Conservation (phyloP, 2,797 vertebrate species). For the Semaprochilodus insignis region DNA sequence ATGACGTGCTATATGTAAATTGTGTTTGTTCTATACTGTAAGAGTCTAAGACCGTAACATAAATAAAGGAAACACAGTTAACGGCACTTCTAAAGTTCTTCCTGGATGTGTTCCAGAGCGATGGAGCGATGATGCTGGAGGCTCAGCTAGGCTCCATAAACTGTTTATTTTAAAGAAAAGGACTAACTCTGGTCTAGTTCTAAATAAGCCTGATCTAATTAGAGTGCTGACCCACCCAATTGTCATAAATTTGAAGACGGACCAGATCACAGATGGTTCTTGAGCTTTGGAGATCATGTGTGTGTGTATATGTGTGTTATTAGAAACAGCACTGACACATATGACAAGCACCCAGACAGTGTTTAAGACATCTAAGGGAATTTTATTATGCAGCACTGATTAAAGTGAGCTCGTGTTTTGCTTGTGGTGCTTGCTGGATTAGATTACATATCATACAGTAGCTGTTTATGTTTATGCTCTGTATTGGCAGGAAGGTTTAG, state of each 20-base stretch:
- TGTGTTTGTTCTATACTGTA: neutral
- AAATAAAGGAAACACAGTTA: slow-evolving; percentile 11
- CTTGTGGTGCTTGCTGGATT: neutral
- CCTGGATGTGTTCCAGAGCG: slow-evolving; percentile 49
- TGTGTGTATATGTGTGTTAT: slow-evolving; percentile 59
- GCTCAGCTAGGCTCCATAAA: slow-evolving; percentile 59
- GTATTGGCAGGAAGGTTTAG: neutral
- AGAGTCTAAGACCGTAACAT: neutral
- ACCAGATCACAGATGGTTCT: slow-evolving; percentile 63
- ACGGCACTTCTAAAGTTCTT: neutral
- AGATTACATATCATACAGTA: neutral
- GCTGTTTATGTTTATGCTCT: neutral
- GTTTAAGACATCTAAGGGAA: slow-evolving; percentile 21
- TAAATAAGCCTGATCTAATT: slow-evolving; percentile 68
- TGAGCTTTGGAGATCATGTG: slow-evolving; percentile 47
- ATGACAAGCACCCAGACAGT: slow-evolving; percentile 26
- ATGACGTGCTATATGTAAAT: neutral
- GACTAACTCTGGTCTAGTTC: slow-evolving; percentile 53
- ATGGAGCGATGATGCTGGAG: slow-evolving; percentile 55
- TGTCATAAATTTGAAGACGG: slow-evolving; percentile 60
- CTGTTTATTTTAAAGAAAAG: slow-evolving; percentile 65
- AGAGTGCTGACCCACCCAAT: slow-evolving; percentile 61
- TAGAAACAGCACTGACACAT: slow-evolving; percentile 36
- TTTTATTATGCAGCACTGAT: slow-evolving; percentile 21
- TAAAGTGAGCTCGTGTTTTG: neutral